Conservation (phyloP, 2,797 vertebrate genomes). For the Enteromius radiatus region DNA sequence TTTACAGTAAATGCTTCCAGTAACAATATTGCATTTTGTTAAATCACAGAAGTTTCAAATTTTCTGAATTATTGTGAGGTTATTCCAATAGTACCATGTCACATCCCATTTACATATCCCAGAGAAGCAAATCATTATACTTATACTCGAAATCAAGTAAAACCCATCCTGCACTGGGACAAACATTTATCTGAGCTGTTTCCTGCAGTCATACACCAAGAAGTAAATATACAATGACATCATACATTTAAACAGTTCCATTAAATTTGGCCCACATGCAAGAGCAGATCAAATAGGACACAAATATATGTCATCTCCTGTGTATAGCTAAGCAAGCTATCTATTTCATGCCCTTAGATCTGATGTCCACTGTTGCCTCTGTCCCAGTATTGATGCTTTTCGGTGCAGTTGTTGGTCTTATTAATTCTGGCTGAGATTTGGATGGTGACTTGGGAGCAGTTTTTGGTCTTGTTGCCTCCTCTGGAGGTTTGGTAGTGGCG, state of each 20-base stretch:
- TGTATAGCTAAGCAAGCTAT: background rate
- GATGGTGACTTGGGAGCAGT: conserved; percentile 24
- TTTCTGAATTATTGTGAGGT: background rate
- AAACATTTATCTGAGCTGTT: background rate
- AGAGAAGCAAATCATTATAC: background rate
- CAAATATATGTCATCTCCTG: background rate
- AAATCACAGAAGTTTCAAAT: background rate
- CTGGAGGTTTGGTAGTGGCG: conserved; percentile 37
- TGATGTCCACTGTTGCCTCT: background rate
- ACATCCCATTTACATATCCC: background rate
- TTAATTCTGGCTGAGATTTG: conserved; percentile 32
- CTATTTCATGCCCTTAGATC: conserved; percentile 28
- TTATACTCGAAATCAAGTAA: background rate
- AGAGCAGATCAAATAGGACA: background rate
- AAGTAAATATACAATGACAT: background rate
- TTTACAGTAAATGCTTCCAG: background rate
- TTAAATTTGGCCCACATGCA: background rate
- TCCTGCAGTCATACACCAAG: background rate
- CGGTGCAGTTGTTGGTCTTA: conserved; percentile 37
- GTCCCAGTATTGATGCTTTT: background rate
- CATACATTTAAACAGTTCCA: background rate
- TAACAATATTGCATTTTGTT: background rate
- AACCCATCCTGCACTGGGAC: background rate
- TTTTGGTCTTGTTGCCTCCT: conserved; percentile 36
- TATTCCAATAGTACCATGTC: background rate